These are phyloP conservation scores for Bradypodion ventrale DNA, from an alignment of 2,797 vertebrate genomes.

Conservation along the genomic window DNA sequence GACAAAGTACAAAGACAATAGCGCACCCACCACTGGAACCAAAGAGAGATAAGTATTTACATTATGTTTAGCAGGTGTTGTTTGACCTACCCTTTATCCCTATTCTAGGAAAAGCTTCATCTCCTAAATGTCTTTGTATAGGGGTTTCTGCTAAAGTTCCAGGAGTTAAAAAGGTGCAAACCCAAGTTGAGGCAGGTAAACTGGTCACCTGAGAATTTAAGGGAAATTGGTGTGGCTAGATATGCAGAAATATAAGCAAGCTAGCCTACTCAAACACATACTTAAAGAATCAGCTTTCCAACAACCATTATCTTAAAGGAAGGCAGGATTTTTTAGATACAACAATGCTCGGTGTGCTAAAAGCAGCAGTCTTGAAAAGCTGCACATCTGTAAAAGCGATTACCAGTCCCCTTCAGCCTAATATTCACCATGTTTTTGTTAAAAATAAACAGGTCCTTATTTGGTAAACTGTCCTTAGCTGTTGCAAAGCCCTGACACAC, in stretches of 20 bases:
- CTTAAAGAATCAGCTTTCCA: neutral
- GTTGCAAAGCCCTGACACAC: conserved; percentile 5
- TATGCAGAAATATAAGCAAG: neutral
- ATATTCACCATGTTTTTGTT: conserved; percentile 33
- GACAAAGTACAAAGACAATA: no score
- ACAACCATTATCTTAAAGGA: neutral
- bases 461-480: conserved; percentile 33
- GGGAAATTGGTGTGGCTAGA: neutral
- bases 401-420: conserved; percentile 11
- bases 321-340: conserved; percentile 18
- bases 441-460: conserved; percentile 17
- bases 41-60: no score
- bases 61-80: no score
- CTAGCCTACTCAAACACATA: neutral
- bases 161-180: neutral
- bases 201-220: neutral
- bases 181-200: neutral
- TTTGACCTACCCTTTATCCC: neutral
- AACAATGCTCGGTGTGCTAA: conserved; percentile 37
- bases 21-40: no score
- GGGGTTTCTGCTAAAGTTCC: neutral
- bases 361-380: conserved; percentile 38
- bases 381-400: conserved; percentile 37
- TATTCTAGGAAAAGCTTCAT: neutral
- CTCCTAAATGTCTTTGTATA: neutral